Evolutionary conservation across 2,113 vertebrate species (phyloP).

Genomic region (Oreochromis niloticus): DNA sequence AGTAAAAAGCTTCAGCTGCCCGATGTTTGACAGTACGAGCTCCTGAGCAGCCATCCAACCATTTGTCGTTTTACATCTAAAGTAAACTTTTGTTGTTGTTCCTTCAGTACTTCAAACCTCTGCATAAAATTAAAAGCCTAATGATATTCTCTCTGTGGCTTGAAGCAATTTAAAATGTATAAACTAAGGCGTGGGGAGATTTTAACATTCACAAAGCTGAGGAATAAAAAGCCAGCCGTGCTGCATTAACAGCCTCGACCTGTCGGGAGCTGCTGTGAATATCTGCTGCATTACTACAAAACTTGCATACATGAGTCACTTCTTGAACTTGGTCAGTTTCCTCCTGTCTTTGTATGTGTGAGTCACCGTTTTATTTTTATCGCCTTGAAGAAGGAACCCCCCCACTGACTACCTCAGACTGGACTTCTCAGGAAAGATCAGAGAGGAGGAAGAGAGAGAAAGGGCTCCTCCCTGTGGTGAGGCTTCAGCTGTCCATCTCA

Average conservation of each 20-base stretch:
- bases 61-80: not conserved
- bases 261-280: not conserved
- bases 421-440: conserved; percentile 2
- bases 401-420: conserved; percentile 7
- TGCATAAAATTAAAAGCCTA: not conserved
- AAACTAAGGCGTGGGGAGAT: not conserved
- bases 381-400: conserved; percentile 1
- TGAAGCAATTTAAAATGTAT: not conserved
- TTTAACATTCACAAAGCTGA: not conserved
- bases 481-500: conserved; percentile 46
- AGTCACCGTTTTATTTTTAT: conserved; percentile 38
- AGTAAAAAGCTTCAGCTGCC: not conserved
- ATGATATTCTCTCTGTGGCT: not conserved
- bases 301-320: not conserved
- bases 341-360: not conserved
- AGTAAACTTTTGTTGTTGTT: not conserved
- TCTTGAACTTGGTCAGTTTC: conserved; percentile 7
- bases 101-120: not conserved
- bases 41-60: not conserved
- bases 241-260: not conserved
- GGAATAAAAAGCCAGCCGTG: not conserved
- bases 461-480: conserved; percentile 73
- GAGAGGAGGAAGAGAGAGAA: conserved; percentile 40
- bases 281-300: not conserved
- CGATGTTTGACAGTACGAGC: not conserved